These are phyloP conservation scores for Botia almorhae DNA, from an alignment of 2,797 vertebrate genomes.

Conservation along the genomic window DNA sequence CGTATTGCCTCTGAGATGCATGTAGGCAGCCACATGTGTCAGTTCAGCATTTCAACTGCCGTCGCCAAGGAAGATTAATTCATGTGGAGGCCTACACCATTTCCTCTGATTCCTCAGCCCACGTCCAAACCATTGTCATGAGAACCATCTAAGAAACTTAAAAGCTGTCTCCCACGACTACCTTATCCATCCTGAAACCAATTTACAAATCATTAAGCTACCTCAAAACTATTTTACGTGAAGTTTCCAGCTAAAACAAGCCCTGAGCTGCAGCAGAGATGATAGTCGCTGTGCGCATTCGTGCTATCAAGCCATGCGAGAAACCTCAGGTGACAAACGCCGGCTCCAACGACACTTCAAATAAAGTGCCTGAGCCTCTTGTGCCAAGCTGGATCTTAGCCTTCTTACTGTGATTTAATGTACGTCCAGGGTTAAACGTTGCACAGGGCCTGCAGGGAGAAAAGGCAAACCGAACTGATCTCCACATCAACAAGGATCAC, in stretches of 20 bases:
- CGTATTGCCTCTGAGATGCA: background rate
- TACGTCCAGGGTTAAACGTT: conserved; percentile 37
- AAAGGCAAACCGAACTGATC: conserved; percentile 44
- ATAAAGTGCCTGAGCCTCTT: conserved; percentile 49
- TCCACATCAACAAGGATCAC: conserved; percentile 42
- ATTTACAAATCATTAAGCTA: conserved; percentile 17
- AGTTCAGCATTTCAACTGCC: conserved; percentile 23
- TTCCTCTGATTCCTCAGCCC: background rate
- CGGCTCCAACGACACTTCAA: conserved; percentile 44
- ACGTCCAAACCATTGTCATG: conserved; percentile 24
- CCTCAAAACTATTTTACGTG: background rate
- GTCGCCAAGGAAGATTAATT: conserved; percentile 41
- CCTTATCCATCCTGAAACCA: conserved; percentile 15
- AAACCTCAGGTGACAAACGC: conserved; percentile 47
- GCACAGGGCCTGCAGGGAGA: conserved; percentile 35
- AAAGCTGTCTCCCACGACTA: background rate
- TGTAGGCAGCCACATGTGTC: conserved; percentile 29
- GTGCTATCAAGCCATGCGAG: background rate
- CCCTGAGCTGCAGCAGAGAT: background rate
- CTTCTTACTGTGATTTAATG: conserved; percentile 27
- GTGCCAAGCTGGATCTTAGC: conserved; percentile 29
- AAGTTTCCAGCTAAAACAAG: background rate
- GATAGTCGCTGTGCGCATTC: background rate
- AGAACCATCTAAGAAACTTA: conserved; percentile 14
- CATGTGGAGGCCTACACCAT: conserved; percentile 28